Percentiles rank a stretch among this genome's conserved stretches.
Evolutionary conservation across 1,140 invertebrate genomes (phyloP).

Genomic region (Latrodectus geometricus): DNA sequence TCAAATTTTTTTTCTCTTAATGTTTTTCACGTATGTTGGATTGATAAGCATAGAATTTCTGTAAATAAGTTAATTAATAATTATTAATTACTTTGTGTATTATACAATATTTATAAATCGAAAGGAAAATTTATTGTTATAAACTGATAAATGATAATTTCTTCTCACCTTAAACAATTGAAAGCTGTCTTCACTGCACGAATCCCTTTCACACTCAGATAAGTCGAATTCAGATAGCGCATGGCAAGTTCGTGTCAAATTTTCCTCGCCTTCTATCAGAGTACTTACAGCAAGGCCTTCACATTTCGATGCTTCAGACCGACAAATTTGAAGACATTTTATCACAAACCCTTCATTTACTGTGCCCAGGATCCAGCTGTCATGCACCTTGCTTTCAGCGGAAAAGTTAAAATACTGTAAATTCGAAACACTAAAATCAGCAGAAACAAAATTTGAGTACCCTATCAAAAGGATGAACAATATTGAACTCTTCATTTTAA

Average conservation of each 20-base stretch:
- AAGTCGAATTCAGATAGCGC: neutral
- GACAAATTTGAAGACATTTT: constrained; percentile 18
- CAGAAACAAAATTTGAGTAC: neutral
- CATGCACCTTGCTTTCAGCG: neutral
- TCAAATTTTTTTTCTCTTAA: too few relatives aligned
- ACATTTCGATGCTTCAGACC: neutral
- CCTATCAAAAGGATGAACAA: too few relatives aligned
- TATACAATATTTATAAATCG: too few relatives aligned
- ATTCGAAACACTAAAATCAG: neutral
- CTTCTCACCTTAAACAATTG: neutral
- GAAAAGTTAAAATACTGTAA: neutral
- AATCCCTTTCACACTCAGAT: neutral
- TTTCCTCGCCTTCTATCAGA: constrained; percentile 12
- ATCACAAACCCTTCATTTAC: constrained; percentile 9
- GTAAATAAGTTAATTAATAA: too few relatives aligned
- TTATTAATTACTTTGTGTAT: too few relatives aligned
- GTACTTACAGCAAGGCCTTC: neutral
- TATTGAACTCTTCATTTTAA: too few relatives aligned
- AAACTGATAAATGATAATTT: neutral
- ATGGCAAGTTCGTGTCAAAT: constrained; percentile 21
- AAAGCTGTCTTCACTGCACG: neutral
- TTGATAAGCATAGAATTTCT: too few relatives aligned
- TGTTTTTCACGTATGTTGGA: too few relatives aligned
- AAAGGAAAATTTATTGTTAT: too few relatives aligned
- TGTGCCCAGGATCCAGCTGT: constrained; percentile 1